Percentiles rank a stretch among this genome's conserved stretches.
phyloP scores from a whole-genome alignment of 1,140 invertebrate species.

The Neodiprion pinetum region DNA sequence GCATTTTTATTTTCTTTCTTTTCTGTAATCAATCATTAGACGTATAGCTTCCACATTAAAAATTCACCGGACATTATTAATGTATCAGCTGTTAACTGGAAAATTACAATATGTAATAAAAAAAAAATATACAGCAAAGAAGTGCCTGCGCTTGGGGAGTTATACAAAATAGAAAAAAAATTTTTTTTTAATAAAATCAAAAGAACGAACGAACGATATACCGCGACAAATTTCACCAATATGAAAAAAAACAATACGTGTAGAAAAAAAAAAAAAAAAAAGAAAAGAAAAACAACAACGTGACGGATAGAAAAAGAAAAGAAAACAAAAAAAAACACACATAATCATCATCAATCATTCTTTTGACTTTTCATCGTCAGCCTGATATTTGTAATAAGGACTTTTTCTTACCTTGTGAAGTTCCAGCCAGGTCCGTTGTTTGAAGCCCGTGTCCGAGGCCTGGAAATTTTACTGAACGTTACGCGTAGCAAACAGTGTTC shows the following conservation, averaged over 20 bases:
- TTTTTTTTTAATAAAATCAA: background rate
- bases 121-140: background rate
- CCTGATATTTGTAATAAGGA: background rate
- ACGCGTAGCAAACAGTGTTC: slow-evolving; percentile 51
- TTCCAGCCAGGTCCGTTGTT: slow-evolving; percentile 77
- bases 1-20: too few relatives aligned
- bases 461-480: slow-evolving; percentile 64
- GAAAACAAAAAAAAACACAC: too few relatives aligned
- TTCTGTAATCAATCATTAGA: too few relatives aligned
- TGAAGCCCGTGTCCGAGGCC: slow-evolving; percentile 71
- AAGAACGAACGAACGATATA: background rate
- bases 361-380: slow-evolving; percentile 11
- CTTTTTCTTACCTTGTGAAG: slow-evolving; percentile 83
- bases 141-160: background rate
- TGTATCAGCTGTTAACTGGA: slow-evolving; percentile 1
- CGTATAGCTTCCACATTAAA: background rate
- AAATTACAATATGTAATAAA: background rate
- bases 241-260: too few relatives aligned
- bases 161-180: background rate
- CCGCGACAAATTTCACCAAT: background rate
- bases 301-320: too few relatives aligned
- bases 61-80: background rate
- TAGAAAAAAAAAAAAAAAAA: too few relatives aligned
- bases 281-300: too few relatives aligned
- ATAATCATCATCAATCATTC: background rate